phyloP scores from a whole-genome alignment of 2,797 vertebrate genomes.

The Masticophis lateralis region DNA sequence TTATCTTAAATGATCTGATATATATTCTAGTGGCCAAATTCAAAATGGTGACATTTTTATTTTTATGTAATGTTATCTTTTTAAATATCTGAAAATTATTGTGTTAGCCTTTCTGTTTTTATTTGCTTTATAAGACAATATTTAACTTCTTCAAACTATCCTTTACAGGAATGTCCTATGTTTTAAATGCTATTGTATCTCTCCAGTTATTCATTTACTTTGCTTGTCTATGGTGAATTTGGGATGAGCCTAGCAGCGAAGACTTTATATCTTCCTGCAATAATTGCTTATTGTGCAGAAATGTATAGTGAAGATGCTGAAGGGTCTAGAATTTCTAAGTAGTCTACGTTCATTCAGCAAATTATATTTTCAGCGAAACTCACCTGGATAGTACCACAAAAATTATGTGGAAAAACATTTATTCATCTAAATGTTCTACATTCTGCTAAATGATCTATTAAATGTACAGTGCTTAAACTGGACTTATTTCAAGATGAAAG shows the following conservation, averaged over 20 bases:
- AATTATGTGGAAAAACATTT: background rate
- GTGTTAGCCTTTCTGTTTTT: background rate
- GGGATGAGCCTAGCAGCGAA: background rate
- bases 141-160: background rate
- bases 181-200: background rate
- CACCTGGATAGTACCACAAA: background rate
- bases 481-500: background rate
- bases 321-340: background rate
- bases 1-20: background rate
- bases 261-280: background rate
- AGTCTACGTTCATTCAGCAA: background rate
- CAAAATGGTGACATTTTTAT: background rate
- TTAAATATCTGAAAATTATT: background rate
- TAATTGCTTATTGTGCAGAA: background rate
- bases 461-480: background rate
- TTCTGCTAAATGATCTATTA: background rate
- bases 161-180: background rate
- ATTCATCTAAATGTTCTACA: background rate
- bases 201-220: background rate
- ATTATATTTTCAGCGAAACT: background rate
- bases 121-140: background rate
- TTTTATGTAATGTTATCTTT: background rate
- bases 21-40: background rate
- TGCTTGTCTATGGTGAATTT: background rate
- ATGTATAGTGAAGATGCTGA: background rate